These are phyloP conservation scores for Myiopsitta monachus DNA, from an alignment of 2,113 vertebrate species.

Conservation along the genomic window DNA sequence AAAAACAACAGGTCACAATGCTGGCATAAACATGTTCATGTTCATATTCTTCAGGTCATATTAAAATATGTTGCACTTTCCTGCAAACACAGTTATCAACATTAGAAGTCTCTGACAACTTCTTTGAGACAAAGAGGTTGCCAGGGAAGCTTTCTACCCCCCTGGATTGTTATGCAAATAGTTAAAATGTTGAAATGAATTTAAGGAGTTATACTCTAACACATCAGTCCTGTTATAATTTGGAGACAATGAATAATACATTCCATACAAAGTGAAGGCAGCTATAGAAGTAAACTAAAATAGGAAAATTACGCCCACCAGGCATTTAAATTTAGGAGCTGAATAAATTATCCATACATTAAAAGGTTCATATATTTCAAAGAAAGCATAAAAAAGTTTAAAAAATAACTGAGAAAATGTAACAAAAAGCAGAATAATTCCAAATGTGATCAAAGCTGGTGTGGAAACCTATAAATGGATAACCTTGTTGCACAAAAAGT, in stretches of 20 bases:
- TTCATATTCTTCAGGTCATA: slow-evolving; percentile 8
- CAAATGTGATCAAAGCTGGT: slow-evolving; percentile 66
- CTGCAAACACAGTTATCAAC: slow-evolving; percentile 23
- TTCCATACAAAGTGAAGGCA: slow-evolving; percentile 74
- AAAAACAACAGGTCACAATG: neutral
- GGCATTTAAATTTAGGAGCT: slow-evolving; percentile 75
- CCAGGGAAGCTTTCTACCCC: slow-evolving; percentile 5
- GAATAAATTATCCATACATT: slow-evolving; percentile 79
- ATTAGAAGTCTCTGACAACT: slow-evolving; percentile 11
- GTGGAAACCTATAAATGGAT: slow-evolving; percentile 65
- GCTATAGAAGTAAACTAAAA: slow-evolving; percentile 73
- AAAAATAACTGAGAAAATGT: slow-evolving; percentile 68
- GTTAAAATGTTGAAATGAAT: slow-evolving; percentile 75
- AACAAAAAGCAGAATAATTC: slow-evolving; percentile 73
- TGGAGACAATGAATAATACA: slow-evolving; percentile 76
- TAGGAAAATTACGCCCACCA: slow-evolving; percentile 73
- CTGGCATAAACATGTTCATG: neutral
- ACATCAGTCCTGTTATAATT: slow-evolving; percentile 66
- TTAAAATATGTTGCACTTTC: slow-evolving; percentile 24
- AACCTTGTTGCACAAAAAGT: slow-evolving; percentile 59
- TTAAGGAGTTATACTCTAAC: slow-evolving; percentile 62
- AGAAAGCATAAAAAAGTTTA: slow-evolving; percentile 66
- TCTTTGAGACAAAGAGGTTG: slow-evolving; percentile 45
- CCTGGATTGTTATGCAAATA: slow-evolving; percentile 65
- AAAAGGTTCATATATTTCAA: slow-evolving; percentile 74